These are phyloP conservation scores for Drosophila serrata DNA, from an alignment of 1,140 invertebrate species.

Conservation along the genomic window DNA sequence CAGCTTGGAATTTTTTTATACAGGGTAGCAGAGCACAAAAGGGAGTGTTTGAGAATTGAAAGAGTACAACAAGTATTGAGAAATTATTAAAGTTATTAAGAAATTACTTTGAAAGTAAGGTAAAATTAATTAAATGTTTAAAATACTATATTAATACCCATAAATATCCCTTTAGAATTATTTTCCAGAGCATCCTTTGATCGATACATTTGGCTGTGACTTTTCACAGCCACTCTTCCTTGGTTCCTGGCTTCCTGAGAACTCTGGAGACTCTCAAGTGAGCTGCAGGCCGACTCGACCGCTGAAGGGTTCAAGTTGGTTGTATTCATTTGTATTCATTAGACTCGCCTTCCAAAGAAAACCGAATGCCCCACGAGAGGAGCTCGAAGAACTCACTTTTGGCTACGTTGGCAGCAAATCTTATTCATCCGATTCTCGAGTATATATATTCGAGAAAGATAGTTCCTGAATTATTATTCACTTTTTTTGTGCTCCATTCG, in stretches of 20 bases:
- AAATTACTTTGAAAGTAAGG: too few relatives aligned
- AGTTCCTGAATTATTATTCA: slow-evolving; percentile 17
- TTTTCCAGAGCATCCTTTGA: neutral
- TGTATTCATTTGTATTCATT: slow-evolving; percentile 48
- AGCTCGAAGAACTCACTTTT: slow-evolving; percentile 3
- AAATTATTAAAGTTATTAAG: neutral
- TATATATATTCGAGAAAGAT: neutral
- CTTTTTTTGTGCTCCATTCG: neutral
- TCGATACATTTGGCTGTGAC: neutral
- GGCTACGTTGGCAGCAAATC: neutral
- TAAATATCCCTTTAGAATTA: neutral
- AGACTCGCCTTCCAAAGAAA: slow-evolving; percentile 9
- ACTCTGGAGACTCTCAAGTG: slow-evolving; percentile 10
- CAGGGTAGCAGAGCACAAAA: slow-evolving; percentile 1
- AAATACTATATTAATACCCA: neutral
- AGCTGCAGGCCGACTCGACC: slow-evolving; percentile 14
- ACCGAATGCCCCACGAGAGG: neutral
- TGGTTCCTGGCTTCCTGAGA: slow-evolving; percentile 1
- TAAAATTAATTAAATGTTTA: too few relatives aligned
- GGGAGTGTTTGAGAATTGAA: neutral
- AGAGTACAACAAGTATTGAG: neutral
- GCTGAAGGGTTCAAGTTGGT: slow-evolving; percentile 18
- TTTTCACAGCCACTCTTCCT: neutral
- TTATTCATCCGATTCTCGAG: neutral
- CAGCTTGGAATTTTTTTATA: slow-evolving; percentile 6